Percentiles rank a stretch among this genome's conserved stretches.
These are phyloP conservation scores for Pimpla rufipes DNA, from an alignment of 2,888 invertebrate species.

Conservation along the genomic window DNA sequence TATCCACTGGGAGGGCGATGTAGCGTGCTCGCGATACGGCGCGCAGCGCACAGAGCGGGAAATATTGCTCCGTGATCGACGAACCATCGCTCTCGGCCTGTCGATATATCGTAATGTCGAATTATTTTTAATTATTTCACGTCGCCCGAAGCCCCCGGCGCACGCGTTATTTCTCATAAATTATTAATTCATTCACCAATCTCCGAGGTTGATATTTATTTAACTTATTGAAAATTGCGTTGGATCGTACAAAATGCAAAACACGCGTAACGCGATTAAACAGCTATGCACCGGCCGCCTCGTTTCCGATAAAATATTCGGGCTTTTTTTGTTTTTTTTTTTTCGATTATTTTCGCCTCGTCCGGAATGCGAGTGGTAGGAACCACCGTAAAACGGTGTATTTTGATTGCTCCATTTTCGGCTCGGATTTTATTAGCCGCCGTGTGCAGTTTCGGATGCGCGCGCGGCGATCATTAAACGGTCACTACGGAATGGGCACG, in stretches of 20 bases:
- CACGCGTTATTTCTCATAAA: not conserved
- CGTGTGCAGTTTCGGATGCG: no score
- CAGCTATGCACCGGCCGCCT: not conserved
- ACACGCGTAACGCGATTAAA: not conserved
- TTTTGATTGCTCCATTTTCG: no score
- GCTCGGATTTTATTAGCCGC: no score
- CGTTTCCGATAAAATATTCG: not conserved
- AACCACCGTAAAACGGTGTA: no score
- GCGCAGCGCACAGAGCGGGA: conserved; percentile 25
- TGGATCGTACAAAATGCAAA: not conserved
- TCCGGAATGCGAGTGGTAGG: not conserved
- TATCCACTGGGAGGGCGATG: conserved; percentile 24
- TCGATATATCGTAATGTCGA: not conserved
- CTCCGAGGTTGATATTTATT: not conserved
- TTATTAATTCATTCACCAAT: not conserved
- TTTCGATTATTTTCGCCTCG: not conserved
- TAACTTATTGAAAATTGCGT: not conserved
- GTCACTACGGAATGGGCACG: no score
- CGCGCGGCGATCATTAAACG: no score
- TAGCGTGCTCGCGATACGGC: not conserved
- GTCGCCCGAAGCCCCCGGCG: not conserved
- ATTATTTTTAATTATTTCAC: conserved; percentile 1
- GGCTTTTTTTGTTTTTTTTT: not conserved
- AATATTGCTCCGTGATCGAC: conserved; percentile 38
- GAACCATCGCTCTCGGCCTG: conserved; percentile 7